Evolutionary conservation across 37 sponge, comb jelly and placozoan genomes (phyloP), one percentile per base, ranked within the genome.

Genomic region (Chondrilla cf. caribensis): DNA sequence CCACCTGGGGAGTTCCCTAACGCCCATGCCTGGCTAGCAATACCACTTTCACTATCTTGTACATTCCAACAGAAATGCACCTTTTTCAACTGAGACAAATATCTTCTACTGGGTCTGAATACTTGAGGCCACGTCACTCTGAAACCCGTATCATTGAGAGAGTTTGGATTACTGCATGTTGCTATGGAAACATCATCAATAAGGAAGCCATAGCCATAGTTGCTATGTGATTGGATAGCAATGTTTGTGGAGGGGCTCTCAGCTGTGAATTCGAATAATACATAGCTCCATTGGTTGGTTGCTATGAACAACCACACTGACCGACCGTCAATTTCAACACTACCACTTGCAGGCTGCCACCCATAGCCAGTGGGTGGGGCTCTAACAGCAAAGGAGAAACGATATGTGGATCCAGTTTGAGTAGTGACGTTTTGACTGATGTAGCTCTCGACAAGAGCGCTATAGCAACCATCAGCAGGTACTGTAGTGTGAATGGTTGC

Each of bases 1-100:
- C 94, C 94, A 5, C 90, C 88, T 18, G 82, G 79, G 22, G 65
- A 77, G 4, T 86, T 93, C 22, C 94, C 94, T 15, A 93, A 37
- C 35, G 90, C 90, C 84, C 84, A 93, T 64, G 37, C 17, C 68
- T 85, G 84, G 78, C 84, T 82, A 15, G 59, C 21, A 36, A 89
- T 31, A 21, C 94, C 88, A 81, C 86, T 85, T 66, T 89, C 81
- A 32, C 42, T 42, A 54, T 93, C 94, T 14, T 2, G 6, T 1
- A 93, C 75, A 29, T 66, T 32, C 83, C 78, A 70, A 81, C 86
- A 89, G 51, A 66, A 35, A 24, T 39, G 42, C 14, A 89, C 28
- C 9, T 58, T 38, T 9, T 64, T 29, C 21, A 17, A 14, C 2
- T 78, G 21, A 0, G 58, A 9, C 29, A 83, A 58, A 62, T 57